These are phyloP conservation scores for Passerina amoena DNA, from an alignment of 2,113 vertebrate genomes.

Conservation along the genomic window DNA sequence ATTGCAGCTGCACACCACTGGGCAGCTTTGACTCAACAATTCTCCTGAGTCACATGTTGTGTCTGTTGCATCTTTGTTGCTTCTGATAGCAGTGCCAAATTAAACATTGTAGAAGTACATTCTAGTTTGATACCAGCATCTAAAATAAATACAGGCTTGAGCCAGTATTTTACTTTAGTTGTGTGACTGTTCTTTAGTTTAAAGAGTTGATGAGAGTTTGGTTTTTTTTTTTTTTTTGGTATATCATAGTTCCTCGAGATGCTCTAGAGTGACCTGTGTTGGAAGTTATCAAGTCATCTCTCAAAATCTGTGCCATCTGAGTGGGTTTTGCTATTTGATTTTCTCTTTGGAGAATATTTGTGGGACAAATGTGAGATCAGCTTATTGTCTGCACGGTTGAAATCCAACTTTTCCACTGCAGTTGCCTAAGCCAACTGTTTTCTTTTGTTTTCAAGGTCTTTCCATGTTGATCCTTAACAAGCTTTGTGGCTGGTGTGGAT, in stretches of 20 bases:
- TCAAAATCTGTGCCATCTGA: neutral
- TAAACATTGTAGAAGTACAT: neutral
- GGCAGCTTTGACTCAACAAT: neutral
- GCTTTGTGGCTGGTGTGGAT: neutral
- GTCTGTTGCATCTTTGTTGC: neutral
- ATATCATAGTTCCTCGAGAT: neutral
- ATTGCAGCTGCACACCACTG: neutral
- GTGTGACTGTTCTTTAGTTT: neutral
- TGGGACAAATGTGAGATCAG: neutral
- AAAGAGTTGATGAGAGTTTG: neutral
- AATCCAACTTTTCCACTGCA: slow-evolving; percentile 4
- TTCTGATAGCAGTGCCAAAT: neutral
- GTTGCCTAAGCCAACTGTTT: slow-evolving; percentile 1
- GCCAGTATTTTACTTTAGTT: neutral
- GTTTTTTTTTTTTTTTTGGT: neutral
- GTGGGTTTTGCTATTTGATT: neutral
- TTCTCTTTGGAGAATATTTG: neutral
- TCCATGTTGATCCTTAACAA: neutral
- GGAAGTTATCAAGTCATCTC: neutral
- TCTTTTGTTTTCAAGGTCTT: slow-evolving; percentile 27
- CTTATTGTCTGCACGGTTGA: neutral
- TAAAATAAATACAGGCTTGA: neutral
- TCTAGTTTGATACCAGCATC: neutral
- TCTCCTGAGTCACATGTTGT: neutral
- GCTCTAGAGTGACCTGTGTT: neutral